A percentile compares a stretch with the other conserved stretches of the same genome.
These are phyloP conservation scores for Chelonoidis abingdonii DNA, from an alignment of 2,113 vertebrate genomes.

Conservation along the genomic window DNA sequence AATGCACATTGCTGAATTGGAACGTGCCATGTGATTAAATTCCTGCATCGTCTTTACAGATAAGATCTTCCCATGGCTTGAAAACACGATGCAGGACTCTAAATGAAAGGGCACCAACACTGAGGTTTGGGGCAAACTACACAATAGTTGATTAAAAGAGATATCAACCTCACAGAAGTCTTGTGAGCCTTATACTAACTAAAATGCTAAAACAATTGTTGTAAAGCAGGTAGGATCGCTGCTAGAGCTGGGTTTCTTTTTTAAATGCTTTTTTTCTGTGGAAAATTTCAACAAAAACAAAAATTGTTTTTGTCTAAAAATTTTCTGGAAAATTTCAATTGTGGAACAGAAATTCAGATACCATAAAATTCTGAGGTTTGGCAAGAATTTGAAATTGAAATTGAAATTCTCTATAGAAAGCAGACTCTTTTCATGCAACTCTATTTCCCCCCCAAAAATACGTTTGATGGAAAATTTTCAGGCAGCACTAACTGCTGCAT, in stretches of 20 bases:
- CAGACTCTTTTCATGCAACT: constrained; percentile 38
- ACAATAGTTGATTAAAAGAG: constrained; percentile 35
- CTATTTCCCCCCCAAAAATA: constrained; percentile 49
- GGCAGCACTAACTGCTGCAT: background rate
- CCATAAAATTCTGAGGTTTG: background rate
- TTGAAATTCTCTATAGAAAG: constrained; percentile 38
- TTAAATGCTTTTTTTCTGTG: background rate
- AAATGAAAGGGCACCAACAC: constrained; percentile 12
- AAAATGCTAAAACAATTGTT: background rate
- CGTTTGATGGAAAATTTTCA: constrained; percentile 36
- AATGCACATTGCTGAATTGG: background rate
- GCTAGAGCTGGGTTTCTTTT: background rate
- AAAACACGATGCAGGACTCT: background rate
- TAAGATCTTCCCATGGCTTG: constrained; percentile 44
- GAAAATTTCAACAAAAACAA: constrained; percentile 36
- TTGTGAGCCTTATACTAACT: background rate
- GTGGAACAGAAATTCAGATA: constrained; percentile 33
- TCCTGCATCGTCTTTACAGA: background rate
- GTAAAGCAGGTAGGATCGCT: background rate
- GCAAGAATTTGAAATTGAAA: background rate
- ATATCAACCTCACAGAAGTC: constrained; percentile 34
- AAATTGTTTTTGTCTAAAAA: background rate
- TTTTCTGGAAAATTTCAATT: constrained; percentile 32
- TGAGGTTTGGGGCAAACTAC: constrained; percentile 47
- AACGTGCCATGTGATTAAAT: background rate